These are phyloP conservation scores for Caenorhabditis angaria DNA, from an alignment of 2,888 invertebrate species.

Conservation along the genomic window DNA sequence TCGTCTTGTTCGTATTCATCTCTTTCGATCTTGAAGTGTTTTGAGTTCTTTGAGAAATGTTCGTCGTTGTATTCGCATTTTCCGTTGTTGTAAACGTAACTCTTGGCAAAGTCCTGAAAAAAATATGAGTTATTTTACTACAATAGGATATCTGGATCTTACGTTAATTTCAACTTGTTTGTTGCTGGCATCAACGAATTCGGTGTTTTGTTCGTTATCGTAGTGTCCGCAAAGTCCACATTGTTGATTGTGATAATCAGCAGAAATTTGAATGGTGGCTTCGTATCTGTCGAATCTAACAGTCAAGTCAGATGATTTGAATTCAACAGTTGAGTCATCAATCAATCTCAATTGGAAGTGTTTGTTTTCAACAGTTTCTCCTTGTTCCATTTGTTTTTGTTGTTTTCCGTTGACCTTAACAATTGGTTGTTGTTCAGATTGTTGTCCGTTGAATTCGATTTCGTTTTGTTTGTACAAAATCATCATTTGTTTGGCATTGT, in stretches of 20 bases:
- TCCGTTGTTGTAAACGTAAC: conserved; percentile 55
- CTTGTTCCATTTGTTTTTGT: background rate
- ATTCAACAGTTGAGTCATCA: conserved; percentile 34
- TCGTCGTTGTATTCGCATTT: conserved; percentile 45
- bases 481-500: conserved; percentile 63
- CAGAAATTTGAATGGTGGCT: conserved; percentile 56
- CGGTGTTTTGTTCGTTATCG: conserved; percentile 55
- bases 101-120: conserved; percentile 63
- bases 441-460: conserved; percentile 30
- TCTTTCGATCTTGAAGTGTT: conserved; percentile 43
- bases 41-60: conserved; percentile 38
- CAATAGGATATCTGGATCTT: conserved; percentile 31
- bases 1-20: conserved; percentile 21
- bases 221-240: conserved; percentile 72
- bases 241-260: conserved; percentile 61
- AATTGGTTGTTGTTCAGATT: conserved; percentile 42
- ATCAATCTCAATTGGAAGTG: conserved; percentile 32
- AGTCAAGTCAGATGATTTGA: conserved; percentile 43
- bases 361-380: conserved; percentile 30
- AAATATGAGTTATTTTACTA: background rate
- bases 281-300: conserved; percentile 63
- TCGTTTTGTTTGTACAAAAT: conserved; percentile 51
- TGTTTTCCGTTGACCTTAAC: conserved; percentile 11
- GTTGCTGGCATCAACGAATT: conserved; percentile 36
- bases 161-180: background rate